A percentile compares a stretch with the other conserved stretches of the same genome.
These are phyloP conservation scores for Anoplius nigerrimus DNA, from an alignment of 2,888 invertebrate species.

Conservation along the genomic window DNA sequence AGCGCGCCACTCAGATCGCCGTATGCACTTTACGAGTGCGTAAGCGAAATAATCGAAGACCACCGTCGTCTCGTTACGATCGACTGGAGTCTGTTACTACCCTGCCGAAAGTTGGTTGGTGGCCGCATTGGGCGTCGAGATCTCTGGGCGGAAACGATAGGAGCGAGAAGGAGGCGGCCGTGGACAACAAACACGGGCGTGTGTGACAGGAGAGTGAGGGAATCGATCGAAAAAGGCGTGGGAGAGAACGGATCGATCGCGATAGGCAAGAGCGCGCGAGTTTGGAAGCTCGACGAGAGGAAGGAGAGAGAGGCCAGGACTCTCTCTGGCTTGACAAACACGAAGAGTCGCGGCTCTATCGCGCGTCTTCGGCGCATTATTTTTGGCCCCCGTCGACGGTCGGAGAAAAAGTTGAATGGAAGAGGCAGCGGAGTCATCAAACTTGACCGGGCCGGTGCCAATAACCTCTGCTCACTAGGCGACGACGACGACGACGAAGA, in stretches of 20 bases:
- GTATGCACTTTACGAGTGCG: no score
- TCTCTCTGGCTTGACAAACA: neutral
- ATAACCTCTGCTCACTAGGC: conserved; percentile 55
- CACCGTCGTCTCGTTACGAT: no score
- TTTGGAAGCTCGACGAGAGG: neutral
- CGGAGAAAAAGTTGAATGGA: conserved; percentile 46
- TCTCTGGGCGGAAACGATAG: neutral
- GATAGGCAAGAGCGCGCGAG: no score
- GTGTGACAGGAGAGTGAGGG: neutral
- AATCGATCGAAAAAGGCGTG: neutral
- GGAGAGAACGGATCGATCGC: no score
- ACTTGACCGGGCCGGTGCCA: conserved; percentile 58
- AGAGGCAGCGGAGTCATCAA: conserved; percentile 55
- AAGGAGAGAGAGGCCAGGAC: neutral
- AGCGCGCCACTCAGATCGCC: no score
- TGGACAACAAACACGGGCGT: no score
- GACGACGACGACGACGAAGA: no score
- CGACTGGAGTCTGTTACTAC: no score
- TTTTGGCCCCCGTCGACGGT: conserved; percentile 6
- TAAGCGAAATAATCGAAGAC: no score
- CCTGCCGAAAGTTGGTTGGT: no score
- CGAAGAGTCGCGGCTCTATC: neutral
- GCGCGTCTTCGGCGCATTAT: conserved; percentile 9
- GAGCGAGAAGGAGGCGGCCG: no score
- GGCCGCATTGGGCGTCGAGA: no score